Evolutionary conservation across 1,140 invertebrate genomes (phyloP).

Genomic region (Platyscapa corneri): DNA sequence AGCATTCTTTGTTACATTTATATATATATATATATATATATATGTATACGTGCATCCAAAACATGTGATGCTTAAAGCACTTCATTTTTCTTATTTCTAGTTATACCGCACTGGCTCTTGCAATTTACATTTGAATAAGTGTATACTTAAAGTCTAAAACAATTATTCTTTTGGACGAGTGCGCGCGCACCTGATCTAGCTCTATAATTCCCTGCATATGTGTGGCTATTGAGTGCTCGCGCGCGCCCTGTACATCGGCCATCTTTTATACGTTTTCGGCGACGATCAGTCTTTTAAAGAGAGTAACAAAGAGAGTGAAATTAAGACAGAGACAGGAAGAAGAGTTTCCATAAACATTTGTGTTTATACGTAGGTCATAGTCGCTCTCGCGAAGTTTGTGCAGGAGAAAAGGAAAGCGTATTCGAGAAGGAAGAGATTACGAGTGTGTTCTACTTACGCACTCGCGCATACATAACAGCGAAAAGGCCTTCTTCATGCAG

Average conservation of each 20-base stretch:
- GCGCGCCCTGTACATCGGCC: not conserved
- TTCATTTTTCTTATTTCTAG: too few species aligned
- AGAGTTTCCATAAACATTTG: not conserved
- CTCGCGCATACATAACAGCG: not conserved
- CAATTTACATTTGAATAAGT: not conserved
- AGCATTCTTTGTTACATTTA: not conserved
- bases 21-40: too few species aligned
- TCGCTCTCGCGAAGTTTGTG: not conserved
- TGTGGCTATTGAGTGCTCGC: not conserved
- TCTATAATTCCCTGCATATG: not conserved
- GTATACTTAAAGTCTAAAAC: not conserved
- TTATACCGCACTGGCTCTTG: not conserved
- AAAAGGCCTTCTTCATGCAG: slow-evolving; percentile 41
- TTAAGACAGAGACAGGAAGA: not conserved
- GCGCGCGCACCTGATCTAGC: not conserved
- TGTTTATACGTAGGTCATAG: not conserved
- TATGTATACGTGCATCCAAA: not conserved
- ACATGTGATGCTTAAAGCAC: too few species aligned
- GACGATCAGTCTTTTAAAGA: not conserved
- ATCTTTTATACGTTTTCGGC: slow-evolving; percentile 31
- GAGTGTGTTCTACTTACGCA: too few species aligned
- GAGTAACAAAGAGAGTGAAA: not conserved
- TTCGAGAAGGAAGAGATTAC: not conserved
- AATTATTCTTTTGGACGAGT: slow-evolving; percentile 1
- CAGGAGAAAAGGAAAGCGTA: not conserved